A percentile compares a stretch with the other conserved stretches of the same genome.
phyloP scores from a whole-genome alignment of 2,888 invertebrate species.

The Nomada hirtipes region DNA sequence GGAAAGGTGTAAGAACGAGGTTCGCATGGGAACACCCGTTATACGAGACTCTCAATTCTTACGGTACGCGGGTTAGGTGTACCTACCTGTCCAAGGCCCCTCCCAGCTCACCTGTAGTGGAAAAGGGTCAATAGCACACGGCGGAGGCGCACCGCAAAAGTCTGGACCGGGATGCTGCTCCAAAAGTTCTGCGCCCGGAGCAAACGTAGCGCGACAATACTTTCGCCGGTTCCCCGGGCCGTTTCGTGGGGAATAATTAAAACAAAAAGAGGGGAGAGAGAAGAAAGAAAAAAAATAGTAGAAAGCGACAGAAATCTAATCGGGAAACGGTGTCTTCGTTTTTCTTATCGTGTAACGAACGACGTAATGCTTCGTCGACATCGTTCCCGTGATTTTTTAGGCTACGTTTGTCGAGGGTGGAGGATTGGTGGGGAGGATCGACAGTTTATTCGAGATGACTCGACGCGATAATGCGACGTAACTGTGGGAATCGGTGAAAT shows the following conservation, averaged over 20 bases:
- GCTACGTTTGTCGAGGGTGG: slow-evolving; percentile 2
- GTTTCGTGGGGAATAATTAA: slow-evolving; percentile 57
- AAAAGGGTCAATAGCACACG: slow-evolving; percentile 81
- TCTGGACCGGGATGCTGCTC: slow-evolving; percentile 69
- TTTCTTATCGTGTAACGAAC: slow-evolving; percentile 47
- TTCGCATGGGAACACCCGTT: slow-evolving; percentile 70
- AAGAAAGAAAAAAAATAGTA: slow-evolving; percentile 23
- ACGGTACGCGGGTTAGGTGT: slow-evolving; percentile 76
- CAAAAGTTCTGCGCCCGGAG: slow-evolving; percentile 26
- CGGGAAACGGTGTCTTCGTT: slow-evolving; percentile 56
- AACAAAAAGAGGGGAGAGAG: slow-evolving; percentile 27
- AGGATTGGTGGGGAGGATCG: slow-evolving; percentile 18
- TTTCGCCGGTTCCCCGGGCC: slow-evolving; percentile 32
- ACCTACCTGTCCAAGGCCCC: slow-evolving; percentile 77
- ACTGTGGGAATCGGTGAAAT: slow-evolving; percentile 70
- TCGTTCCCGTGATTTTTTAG: slow-evolving; percentile 43
- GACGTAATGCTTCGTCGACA: slow-evolving; percentile 23
- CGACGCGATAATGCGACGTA: slow-evolving; percentile 55
- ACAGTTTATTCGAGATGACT: slow-evolving; percentile 63
- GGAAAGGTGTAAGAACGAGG: slow-evolving; percentile 3
- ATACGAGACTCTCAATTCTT: slow-evolving; percentile 64
- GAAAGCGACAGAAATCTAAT: slow-evolving; percentile 51
- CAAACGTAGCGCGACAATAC: slow-evolving; percentile 56
- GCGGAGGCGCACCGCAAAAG: slow-evolving; percentile 63
- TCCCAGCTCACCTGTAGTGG: slow-evolving; percentile 78